Evolutionary conservation across 2,797 vertebrate species (phyloP).

Genomic region (Sebastes miniatus): DNA sequence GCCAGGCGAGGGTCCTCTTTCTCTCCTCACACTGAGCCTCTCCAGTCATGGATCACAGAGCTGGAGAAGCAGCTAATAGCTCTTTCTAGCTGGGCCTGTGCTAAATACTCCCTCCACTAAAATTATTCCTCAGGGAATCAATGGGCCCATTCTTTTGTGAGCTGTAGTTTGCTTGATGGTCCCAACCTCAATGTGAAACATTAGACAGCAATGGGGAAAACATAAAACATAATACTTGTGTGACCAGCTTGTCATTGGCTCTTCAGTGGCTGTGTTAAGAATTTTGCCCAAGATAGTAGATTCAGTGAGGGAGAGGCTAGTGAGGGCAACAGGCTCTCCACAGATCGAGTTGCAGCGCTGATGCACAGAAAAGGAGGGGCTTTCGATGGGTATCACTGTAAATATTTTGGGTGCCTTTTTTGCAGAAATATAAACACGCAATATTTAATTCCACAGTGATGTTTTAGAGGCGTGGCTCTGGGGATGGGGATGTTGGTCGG

Average conservation of each 20-base stretch:
- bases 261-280: slow-evolving; percentile 80
- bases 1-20: slow-evolving; percentile 82
- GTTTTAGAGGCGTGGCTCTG: not conserved
- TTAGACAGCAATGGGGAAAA: slow-evolving; percentile 93
- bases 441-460: slow-evolving; percentile 22
- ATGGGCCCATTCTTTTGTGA: slow-evolving; percentile 87
- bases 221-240: slow-evolving; percentile 99
- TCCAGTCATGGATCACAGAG: slow-evolving; percentile 86
- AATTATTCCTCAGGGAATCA: slow-evolving; percentile 89
- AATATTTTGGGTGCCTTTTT: slow-evolving; percentile 62
- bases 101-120: slow-evolving; percentile 86
- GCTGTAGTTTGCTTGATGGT: slow-evolving; percentile 84
- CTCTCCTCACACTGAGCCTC: slow-evolving; percentile 81
- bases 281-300: slow-evolving; percentile 86
- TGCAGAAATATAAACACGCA: slow-evolving; percentile 31
- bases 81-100: slow-evolving; percentile 80
- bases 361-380: slow-evolving; percentile 41
- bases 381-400: slow-evolving; percentile 40
- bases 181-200: slow-evolving; percentile 90
- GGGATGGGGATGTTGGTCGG: not conserved
- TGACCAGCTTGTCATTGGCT: slow-evolving; percentile 92
- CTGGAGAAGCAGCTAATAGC: slow-evolving; percentile 86
- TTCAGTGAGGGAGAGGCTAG: slow-evolving; percentile 77
- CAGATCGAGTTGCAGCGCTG: slow-evolving; percentile 68
- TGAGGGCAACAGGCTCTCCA: slow-evolving; percentile 71